phyloP scores from a whole-genome alignment of 2,888 invertebrate species.

The Drosophila cognata region DNA sequence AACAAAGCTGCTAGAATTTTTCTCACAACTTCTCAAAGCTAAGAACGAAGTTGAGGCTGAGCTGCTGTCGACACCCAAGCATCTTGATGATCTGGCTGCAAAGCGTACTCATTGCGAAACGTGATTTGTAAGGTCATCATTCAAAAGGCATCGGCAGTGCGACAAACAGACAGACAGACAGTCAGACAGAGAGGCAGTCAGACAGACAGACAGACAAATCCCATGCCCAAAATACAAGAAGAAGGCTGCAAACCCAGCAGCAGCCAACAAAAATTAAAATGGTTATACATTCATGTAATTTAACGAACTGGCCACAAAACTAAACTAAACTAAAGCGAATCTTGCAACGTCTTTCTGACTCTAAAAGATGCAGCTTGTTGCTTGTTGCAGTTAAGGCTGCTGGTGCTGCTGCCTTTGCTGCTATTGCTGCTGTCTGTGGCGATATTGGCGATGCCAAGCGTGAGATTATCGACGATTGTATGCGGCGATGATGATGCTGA shows the following conservation, averaged over 20 bases:
- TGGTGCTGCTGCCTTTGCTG: constrained; percentile 18
- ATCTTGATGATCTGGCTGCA: constrained; percentile 75
- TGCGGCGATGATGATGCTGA: constrained; percentile 81
- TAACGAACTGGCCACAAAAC: constrained; percentile 79
- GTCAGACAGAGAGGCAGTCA: constrained; percentile 9
- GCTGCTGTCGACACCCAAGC: constrained; percentile 64
- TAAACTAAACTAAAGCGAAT: constrained; percentile 65
- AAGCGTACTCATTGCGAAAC: constrained; percentile 71
- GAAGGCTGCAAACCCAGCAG: not conserved
- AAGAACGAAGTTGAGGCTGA: constrained; percentile 6
- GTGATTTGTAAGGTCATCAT: constrained; percentile 84
- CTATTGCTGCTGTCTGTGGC: constrained; percentile 55
- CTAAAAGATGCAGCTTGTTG: constrained; percentile 29
- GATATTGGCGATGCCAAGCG: constrained; percentile 80
- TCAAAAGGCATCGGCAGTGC: constrained; percentile 73
- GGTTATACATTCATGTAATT: constrained; percentile 80
- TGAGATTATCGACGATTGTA: constrained; percentile 80
- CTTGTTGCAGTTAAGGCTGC: constrained; percentile 34
- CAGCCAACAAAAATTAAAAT: constrained; percentile 71
- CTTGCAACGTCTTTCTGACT: constrained; percentile 30
- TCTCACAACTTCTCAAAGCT: constrained; percentile 51
- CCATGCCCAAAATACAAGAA: constrained; percentile 13
- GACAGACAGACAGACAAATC: constrained; percentile 17
- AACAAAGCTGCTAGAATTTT: constrained; percentile 14
- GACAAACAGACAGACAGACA: constrained; percentile 20